Base-by-base conservation (phyloP, 2,888 invertebrate genomes). In the Geotrupes spiniger region DNA sequence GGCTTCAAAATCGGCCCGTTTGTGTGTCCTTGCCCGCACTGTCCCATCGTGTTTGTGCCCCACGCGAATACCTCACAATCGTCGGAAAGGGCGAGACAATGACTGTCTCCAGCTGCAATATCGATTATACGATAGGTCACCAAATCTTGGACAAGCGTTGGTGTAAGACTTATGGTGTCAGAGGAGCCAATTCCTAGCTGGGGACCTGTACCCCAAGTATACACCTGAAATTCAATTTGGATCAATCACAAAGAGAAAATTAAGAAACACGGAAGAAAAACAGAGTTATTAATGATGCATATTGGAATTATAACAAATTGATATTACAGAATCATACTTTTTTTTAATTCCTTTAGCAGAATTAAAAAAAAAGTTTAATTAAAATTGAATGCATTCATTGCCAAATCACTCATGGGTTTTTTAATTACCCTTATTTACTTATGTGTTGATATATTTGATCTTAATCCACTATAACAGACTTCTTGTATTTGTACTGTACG, bases 1-100 rank as follows among this genome's bases (percentile, higher is more conserved):
- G 83, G 83, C 40, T 77, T 67, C 1, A 77, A 74, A 2, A 83
- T 72, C 2, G 81, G 81, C 49, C 78, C 79, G 27, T 78, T 78
- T 1, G 76, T 75, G 64, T 81, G 80, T 2, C 82, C 81, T 57
- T 78, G 78, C 0, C 83, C 83, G 66, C 82, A 83, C 64, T 83
- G 81, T 1, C 83, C 83, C 78, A 81, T 80, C 0, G 78, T 76
- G 64, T 83, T 83, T 56, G 77, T 78, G n/a, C 83, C 81, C 81
- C 80, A 81, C 0, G 80, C 77, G 64, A 75, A 80, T 1, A 76
- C 75, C 50, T 74, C 72, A 52, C 74, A 69, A 44, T 76, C 76
- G 55, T 80, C 77, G 1, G 79, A 78, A 10, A 84, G 72, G 2
- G 81, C 82, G 38, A 83, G 60, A 54, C 80, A 80, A 64, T 83